Evolutionary conservation across 2,888 invertebrate species (phyloP), one percentile per base, ranked within the genome.

Genomic region (Anaspis maculata): DNA sequence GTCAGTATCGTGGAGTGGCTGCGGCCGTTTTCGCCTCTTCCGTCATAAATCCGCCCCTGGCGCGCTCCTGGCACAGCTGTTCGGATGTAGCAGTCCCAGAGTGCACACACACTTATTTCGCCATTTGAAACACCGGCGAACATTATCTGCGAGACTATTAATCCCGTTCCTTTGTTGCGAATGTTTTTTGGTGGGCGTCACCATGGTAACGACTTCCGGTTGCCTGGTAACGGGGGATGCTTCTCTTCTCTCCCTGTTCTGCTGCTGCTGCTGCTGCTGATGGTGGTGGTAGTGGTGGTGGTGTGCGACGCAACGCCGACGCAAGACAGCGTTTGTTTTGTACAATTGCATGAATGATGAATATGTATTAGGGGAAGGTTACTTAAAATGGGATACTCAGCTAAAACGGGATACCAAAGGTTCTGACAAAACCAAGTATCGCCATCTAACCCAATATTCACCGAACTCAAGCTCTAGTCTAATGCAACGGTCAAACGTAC

Each of bases 81-180:
- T 35, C 15, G 27, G 30, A 30, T 31, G 35, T 30, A 25, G 30
- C 35, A 27, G 35, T 35, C 30, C 30, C 35, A 23, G 25, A 25
- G 37, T 30, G 30, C 30, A 35, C 35, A 40, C 56, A 58, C 54
- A 59, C 56, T 59, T 58, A 59, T 59, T 59, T 57, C 49, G 51
- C 57, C 57, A 61, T 61, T 59, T 54, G 56, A 56, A 58, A 59
- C 61, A 61, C 57, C 59, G 59, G 58, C 57, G 52, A 57, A 53
- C 58, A 62, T 62, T 62, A 62, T 61, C 59, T 57, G 54, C 48
- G 52, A 60, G 61, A 59, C 62, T 62, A 62, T 63, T 63, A 62
- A 62, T 62, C 60, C 61, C 51, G 53, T 54, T 62, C 58, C 62
- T 62, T 62, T 63, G 62, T 62, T 61, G 54, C 53, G 57, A 61